Conservation (phyloP, 2,797 vertebrate species). For the Anableps anableps region DNA sequence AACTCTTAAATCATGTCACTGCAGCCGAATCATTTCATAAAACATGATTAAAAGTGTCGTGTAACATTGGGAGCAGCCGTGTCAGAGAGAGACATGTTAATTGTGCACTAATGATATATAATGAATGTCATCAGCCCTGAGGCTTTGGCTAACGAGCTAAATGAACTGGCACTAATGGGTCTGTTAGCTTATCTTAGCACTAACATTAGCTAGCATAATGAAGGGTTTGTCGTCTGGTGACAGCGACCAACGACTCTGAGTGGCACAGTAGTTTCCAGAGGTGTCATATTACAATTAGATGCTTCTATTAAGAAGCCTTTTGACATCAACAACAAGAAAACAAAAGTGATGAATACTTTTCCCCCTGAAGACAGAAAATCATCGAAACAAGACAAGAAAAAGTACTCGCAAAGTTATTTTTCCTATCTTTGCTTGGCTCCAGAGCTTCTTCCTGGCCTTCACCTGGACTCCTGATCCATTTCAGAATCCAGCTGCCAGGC, state of each 20-base stretch:
- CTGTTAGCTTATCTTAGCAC: constrained; percentile 77
- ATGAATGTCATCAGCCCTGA: constrained; percentile 80
- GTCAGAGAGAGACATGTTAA: constrained; percentile 76
- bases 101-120: constrained; percentile 81
- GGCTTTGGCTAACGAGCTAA: constrained; percentile 79
- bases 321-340: constrained; percentile 41
- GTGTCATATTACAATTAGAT: constrained; percentile 55
- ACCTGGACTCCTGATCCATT: constrained; percentile 80
- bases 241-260: constrained; percentile 37
- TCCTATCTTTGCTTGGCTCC: neutral
- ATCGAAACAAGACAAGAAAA: neutral
- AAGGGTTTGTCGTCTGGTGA: constrained; percentile 60
- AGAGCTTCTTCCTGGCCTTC: constrained; percentile 12
- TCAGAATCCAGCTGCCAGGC: constrained; percentile 85
- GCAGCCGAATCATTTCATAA: constrained; percentile 68
- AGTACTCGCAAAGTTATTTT: neutral
- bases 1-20: constrained; percentile 76
- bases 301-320: constrained; percentile 26
- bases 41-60: constrained; percentile 80
- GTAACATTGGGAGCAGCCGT: constrained; percentile 72
- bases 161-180: constrained; percentile 81
- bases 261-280: constrained; percentile 32
- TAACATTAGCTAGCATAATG: constrained; percentile 73
- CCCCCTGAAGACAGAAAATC: neutral
- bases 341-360: constrained; percentile 11